These are phyloP conservation scores for Brachionichthys hirsutus DNA, from an alignment of 2,113 vertebrate genomes.

Conservation along the genomic window DNA sequence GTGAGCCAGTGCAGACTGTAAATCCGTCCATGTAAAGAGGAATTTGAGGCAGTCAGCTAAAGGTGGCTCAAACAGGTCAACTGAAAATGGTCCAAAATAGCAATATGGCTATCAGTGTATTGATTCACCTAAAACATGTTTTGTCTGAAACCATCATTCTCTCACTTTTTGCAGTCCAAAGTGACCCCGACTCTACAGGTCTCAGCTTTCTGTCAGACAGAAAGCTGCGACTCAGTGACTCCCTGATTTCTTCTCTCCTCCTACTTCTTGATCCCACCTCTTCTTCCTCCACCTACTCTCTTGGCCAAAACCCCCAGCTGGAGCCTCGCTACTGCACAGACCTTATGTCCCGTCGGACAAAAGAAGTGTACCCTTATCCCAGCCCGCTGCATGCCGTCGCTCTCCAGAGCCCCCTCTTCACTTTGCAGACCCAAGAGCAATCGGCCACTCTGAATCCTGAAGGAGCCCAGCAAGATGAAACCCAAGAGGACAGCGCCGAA, in stretches of 20 bases:
- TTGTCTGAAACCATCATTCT: not conserved
- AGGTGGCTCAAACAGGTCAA: not conserved
- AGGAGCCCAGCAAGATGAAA: slow-evolving; percentile 48
- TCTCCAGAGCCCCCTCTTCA: slow-evolving; percentile 84
- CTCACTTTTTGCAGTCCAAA: slow-evolving; percentile 47
- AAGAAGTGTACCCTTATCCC: slow-evolving; percentile 83
- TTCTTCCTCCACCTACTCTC: slow-evolving; percentile 17
- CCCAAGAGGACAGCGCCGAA: slow-evolving; percentile 16
- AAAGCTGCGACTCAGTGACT: slow-evolving; percentile 65
- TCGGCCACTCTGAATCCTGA: slow-evolving; percentile 55
- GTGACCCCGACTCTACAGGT: slow-evolving; percentile 69
- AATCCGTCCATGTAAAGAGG: not conserved
- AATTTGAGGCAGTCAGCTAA: not conserved
- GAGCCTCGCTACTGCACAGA: slow-evolving; percentile 79
- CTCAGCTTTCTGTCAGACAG: slow-evolving; percentile 77
- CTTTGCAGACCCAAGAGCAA: slow-evolving; percentile 58
- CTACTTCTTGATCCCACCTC: slow-evolving; percentile 42
- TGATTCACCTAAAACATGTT: not conserved
- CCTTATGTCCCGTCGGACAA: slow-evolving; percentile 79
- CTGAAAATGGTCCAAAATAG: not conserved
- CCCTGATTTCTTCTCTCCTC: slow-evolving; percentile 55
- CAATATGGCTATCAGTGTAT: not conserved
- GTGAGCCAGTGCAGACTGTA: slow-evolving; percentile 48
- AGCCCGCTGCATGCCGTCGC: slow-evolving; percentile 84
- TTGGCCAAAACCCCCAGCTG: slow-evolving; percentile 61